These are phyloP conservation scores for Ormia ochracea DNA, from an alignment of 2,888 invertebrate genomes.

Conservation along the genomic window DNA sequence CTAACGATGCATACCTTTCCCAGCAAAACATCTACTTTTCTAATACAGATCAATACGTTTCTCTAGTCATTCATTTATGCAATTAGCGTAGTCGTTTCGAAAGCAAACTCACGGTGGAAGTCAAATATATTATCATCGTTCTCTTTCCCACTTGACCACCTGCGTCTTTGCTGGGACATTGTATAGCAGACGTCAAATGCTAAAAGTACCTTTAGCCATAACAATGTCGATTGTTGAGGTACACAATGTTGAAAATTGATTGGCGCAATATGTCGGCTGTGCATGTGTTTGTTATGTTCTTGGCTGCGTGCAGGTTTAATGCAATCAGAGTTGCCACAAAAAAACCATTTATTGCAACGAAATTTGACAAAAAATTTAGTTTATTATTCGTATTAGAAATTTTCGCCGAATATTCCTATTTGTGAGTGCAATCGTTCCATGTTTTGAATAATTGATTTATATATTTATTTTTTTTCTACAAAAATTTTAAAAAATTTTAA, in stretches of 20 bases:
- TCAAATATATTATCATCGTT: neutral
- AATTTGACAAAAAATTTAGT: too few species aligned
- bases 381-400: too few species aligned
- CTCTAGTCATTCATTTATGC: neutral
- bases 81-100: neutral
- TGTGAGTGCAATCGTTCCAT: too few species aligned
- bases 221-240: conserved; percentile 57
- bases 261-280: conserved; percentile 48
- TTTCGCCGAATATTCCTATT: too few species aligned
- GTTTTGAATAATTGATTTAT: too few species aligned
- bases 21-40: neutral
- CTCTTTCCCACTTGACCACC: neutral
- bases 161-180: conserved; percentile 5
- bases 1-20: neutral
- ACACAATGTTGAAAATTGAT: conserved; percentile 55
- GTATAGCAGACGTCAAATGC: conserved; percentile 39
- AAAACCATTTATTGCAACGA: neutral
- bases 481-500: neutral
- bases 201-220: conserved; percentile 53
- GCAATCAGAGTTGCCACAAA: neutral
- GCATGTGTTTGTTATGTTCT: neutral
- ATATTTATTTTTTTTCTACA: too few species aligned
- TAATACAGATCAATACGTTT: neutral
- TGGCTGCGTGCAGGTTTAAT: neutral
- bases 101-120: neutral